A percentile compares a stretch with the other conserved stretches of the same genome.
These are phyloP conservation scores for Tryphoninae sp. DNA, from an alignment of 2,888 invertebrate genomes.

Conservation along the genomic window DNA sequence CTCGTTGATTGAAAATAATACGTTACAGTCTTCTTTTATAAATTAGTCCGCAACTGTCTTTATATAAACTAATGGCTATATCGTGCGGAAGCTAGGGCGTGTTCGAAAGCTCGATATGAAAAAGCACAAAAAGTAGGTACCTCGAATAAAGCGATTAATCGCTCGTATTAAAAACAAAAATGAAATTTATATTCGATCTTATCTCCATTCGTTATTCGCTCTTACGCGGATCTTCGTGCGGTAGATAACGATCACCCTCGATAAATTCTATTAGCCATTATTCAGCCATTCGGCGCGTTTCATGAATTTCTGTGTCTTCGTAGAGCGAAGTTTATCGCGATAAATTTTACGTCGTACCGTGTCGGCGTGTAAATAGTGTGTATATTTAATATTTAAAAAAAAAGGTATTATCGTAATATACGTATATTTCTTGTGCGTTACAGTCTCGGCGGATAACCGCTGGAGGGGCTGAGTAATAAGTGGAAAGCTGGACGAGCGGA, in stretches of 20 bases:
- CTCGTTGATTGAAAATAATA: too few relatives aligned
- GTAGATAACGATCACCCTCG: conserved; percentile 32
- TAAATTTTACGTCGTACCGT: neutral
- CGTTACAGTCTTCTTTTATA: too few relatives aligned
- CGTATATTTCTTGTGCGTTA: neutral
- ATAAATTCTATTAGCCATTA: neutral
- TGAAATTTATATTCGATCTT: conserved; percentile 12
- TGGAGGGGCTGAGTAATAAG: too few relatives aligned
- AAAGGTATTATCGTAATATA: neutral
- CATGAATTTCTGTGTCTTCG: neutral
- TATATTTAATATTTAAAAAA: neutral
- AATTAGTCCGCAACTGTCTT: too few relatives aligned
- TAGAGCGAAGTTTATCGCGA: neutral
- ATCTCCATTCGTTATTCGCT: conserved; percentile 3
- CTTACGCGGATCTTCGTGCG: neutral
- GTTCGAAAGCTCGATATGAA: too few relatives aligned
- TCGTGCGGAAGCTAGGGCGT: too few relatives aligned
- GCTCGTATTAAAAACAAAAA: neutral
- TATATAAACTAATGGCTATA: too few relatives aligned
- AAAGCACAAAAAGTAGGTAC: too few relatives aligned
- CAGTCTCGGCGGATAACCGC: too few relatives aligned
- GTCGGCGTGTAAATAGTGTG: neutral
- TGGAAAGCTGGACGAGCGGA: too few relatives aligned
- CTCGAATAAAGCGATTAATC: too few relatives aligned
- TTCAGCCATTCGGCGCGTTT: neutral